These are phyloP conservation scores for Lithophane leautieri DNA, from an alignment of 2,888 invertebrate genomes.

Conservation along the genomic window DNA sequence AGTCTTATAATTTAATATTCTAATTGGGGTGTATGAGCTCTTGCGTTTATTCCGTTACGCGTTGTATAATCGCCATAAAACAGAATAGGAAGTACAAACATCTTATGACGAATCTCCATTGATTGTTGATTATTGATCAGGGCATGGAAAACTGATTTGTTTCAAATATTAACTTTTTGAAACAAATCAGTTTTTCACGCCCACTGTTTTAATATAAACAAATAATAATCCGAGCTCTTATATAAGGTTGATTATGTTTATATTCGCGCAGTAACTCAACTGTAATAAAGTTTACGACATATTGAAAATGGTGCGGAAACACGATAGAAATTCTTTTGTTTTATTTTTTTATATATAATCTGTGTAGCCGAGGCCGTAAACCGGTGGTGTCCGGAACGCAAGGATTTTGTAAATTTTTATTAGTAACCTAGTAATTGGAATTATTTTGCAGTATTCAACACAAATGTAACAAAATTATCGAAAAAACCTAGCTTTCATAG, in stretches of 20 bases:
- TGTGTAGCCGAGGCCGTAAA: not conserved
- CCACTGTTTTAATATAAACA: conserved; percentile 33
- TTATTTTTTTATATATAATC: not conserved
- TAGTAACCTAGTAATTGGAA: no score
- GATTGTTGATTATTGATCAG: not conserved
- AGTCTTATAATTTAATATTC: no score
- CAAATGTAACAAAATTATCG: not conserved
- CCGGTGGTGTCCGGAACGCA: not conserved
- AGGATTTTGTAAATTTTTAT: not conserved
- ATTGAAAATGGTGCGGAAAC: conserved; percentile 62
- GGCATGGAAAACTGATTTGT: no score
- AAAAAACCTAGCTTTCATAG: not conserved
- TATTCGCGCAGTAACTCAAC: conserved; percentile 55
- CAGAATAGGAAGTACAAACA: not conserved
- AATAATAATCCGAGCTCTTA: conserved; percentile 47
- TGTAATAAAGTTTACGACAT: conserved; percentile 73
- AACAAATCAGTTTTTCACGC: conserved; percentile 7
- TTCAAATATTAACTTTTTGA: no score
- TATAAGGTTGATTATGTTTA: conserved; percentile 57
- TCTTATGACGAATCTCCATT: not conserved
- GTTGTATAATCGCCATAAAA: not conserved
- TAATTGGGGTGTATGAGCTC: no score
- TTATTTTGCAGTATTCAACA: no score
- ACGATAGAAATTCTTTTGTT: conserved; percentile 2
- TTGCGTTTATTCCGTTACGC: no score